Evolutionary conservation across 2,113 vertebrate species (phyloP), one percentile per base, ranked within the genome.

Genomic region (Patagioenas fasciata): DNA sequence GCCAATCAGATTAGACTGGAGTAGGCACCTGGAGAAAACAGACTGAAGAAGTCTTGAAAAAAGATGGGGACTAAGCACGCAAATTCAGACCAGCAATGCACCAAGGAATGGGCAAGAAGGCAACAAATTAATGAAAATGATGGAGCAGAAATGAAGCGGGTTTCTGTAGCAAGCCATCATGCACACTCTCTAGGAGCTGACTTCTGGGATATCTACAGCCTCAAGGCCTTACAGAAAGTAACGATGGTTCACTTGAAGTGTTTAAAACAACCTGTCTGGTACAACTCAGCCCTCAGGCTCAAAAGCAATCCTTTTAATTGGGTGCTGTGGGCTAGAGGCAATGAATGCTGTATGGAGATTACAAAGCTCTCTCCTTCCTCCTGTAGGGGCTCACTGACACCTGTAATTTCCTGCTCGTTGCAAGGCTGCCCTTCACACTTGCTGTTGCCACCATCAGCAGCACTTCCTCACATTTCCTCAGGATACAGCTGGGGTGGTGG

Each of bases 91-190:
- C 29, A 57, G 36, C 6, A 88, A 70, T 24, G 13, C 38, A 19
- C 0, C 71, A 15, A 29, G 24, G 25, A 75, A 70, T 42, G 36
- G 56, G 47, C 0, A 3, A 74, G 31, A 15, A 87, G 28, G 7
- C 3, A 87, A 38, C 9, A 23, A 3, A 3, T 4, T 11, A 89
- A 62, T 26, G 11, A 42, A 84, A 62, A 67, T 9, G 6, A n/a
- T 24, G 15, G 38, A 66, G 28, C 23, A 78, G 57, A 73, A 91
- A 54, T 20, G 2, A 66, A 54, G 25, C 10, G 8, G 3, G 13
- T 70, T 91, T 65, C 62, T 70, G 16, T 2, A 91, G 32, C 17
- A 88, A 80, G 34, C 3, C 26, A 50, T n/a, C 2, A 0, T 31
- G 24, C 40, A 23, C 5, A 8, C n/a, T 50, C 4, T 38, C 32